Evolutionary conservation across 2,113 vertebrate species (phyloP).

Genomic region (Fukomys damarensis): DNA sequence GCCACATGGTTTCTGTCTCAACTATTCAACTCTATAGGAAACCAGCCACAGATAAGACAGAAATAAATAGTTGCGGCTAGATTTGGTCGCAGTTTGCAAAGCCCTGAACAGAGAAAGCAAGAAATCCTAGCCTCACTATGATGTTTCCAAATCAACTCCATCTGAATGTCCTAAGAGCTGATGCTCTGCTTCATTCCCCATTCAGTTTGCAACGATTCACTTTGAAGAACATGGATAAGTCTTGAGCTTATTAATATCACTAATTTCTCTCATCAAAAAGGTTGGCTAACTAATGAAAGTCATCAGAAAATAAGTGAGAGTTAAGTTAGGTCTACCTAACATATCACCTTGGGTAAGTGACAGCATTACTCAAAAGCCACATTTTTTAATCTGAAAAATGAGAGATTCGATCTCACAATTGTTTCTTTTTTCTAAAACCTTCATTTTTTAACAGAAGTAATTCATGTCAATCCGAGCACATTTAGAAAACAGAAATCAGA

Average conservation of each 20-base stretch:
- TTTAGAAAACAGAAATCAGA: slow-evolving; percentile 33
- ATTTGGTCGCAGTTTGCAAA: not conserved
- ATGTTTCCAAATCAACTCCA: not conserved
- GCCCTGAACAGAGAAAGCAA: not conserved
- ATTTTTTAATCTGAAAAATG: not conserved
- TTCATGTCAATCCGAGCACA: not conserved
- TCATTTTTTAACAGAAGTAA: slow-evolving; percentile 6
- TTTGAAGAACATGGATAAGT: not conserved
- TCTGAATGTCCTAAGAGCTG: not conserved
- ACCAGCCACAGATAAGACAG: not conserved
- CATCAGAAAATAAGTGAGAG: not conserved
- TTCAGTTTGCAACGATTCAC: not conserved
- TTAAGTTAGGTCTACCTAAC: not conserved
- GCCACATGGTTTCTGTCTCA: not conserved
- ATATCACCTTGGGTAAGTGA: not conserved
- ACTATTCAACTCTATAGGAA: not conserved
- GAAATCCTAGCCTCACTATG: not conserved
- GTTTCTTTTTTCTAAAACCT: not conserved
- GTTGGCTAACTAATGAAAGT: not conserved
- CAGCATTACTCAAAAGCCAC: not conserved
- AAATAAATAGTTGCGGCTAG: not conserved
- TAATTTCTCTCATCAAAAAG: not conserved
- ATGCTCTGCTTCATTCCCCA: not conserved
- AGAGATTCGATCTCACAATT: not conserved
- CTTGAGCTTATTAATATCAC: not conserved